Evolutionary conservation across 2,113 vertebrate species (phyloP).

Genomic region (Halichoerus grypus): DNA sequence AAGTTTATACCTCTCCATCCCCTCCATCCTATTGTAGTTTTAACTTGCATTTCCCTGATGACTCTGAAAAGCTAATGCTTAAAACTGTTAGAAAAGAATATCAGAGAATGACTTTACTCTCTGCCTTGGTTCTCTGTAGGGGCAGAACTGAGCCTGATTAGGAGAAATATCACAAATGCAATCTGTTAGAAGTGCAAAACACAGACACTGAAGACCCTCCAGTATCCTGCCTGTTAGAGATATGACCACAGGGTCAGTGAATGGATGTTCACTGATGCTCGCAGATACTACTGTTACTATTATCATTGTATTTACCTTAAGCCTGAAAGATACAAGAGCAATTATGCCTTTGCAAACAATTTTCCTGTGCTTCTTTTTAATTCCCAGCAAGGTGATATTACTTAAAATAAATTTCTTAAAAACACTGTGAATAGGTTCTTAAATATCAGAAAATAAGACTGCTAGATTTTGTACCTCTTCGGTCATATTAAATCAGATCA

Average conservation of each 20-base stretch:
- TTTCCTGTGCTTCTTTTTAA: neutral
- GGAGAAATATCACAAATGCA: neutral
- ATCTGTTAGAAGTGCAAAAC: neutral
- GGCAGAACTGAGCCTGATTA: neutral
- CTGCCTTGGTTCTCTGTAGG: neutral
- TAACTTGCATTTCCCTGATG: neutral
- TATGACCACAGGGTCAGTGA: neutral
- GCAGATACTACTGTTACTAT: neutral
- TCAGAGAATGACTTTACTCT: neutral
- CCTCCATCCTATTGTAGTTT: neutral
- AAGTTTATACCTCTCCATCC: neutral
- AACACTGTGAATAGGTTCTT: neutral
- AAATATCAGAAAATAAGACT: neutral
- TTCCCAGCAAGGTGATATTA: neutral
- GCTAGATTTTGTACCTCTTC: neutral
- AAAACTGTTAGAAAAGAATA: neutral
- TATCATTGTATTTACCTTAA: conserved; percentile 9
- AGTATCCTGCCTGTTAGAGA: neutral
- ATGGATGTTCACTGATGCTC: neutral
- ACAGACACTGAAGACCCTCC: neutral
- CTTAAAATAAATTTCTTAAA: neutral
- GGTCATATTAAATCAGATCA: neutral
- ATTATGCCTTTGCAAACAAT: neutral
- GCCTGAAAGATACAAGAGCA: neutral
- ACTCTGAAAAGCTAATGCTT: neutral